Percentiles rank a stretch among this genome's conserved stretches.
Evolutionary conservation across 2,797 vertebrate genomes (phyloP).

Genomic region (Poeciliopsis turneri): DNA sequence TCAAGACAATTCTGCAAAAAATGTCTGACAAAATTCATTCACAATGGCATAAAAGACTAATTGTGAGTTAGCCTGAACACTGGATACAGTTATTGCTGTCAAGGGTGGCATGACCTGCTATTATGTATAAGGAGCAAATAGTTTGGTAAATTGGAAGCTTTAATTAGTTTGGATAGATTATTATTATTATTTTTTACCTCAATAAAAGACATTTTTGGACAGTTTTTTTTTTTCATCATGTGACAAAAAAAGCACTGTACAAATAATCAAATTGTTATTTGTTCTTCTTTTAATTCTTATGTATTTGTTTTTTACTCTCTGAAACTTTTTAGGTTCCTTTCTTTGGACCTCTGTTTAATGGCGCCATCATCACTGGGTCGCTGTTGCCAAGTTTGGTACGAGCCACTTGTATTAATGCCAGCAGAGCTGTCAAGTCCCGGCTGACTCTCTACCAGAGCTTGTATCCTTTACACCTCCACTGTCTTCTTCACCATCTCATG

Average conservation of each 20-base stretch:
- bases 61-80: too few species aligned
- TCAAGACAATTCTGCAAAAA: too few species aligned
- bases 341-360: slow-evolving; percentile 95
- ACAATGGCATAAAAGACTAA: too few species aligned
- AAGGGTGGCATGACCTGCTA: too few species aligned
- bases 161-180: background rate
- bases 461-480: slow-evolving; percentile 88
- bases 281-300: slow-evolving; percentile 1
- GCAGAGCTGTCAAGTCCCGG: slow-evolving; percentile 96
- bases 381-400: slow-evolving; percentile 94
- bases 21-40: too few species aligned
- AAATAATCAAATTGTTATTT: slow-evolving; percentile 4
- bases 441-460: slow-evolving; percentile 99
- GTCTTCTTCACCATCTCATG: slow-evolving; percentile 17
- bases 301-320: background rate
- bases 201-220: background rate
- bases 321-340: slow-evolving; percentile 88
- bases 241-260: background rate
- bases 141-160: background rate
- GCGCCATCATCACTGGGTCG: slow-evolving; percentile 91
- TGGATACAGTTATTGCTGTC: too few species aligned
- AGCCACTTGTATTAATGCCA: slow-evolving; percentile 97
- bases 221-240: background rate
- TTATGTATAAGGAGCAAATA: too few species aligned
- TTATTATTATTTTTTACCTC: background rate